These are phyloP conservation scores for Psittacula derbiana DNA, from an alignment of 2,797 vertebrate species.

Conservation along the genomic window DNA sequence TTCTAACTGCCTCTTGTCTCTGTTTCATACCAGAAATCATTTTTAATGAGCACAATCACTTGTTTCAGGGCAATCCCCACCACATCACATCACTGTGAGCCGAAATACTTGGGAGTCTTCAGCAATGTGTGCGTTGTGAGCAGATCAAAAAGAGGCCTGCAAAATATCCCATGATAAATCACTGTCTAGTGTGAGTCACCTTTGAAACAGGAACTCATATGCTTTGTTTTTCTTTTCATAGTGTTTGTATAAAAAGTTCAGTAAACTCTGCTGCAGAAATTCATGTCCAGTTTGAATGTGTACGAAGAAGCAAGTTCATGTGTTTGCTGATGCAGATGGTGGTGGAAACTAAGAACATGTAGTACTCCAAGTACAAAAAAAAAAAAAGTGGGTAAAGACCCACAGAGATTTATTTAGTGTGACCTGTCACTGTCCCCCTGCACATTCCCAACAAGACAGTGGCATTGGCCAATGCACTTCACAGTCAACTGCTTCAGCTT, in stretches of 20 bases:
- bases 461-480: background rate
- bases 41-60: slow-evolving; percentile 75
- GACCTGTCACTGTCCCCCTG: background rate
- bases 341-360: background rate
- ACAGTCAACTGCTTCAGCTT: background rate
- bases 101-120: slow-evolving; percentile 71
- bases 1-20: slow-evolving; percentile 23
- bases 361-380: background rate
- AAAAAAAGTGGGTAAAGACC: background rate
- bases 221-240: slow-evolving; percentile 53
- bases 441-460: background rate
- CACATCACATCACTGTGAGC: background rate
- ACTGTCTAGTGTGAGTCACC: slow-evolving; percentile 59
- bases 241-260: slow-evolving; percentile 51
- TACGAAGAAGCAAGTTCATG: slow-evolving; percentile 22
- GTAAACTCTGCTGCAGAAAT: slow-evolving; percentile 52
- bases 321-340: background rate
- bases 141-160: slow-evolving; percentile 62
- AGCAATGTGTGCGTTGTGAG: background rate
- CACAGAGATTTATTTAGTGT: background rate
- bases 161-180: slow-evolving; percentile 66
- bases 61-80: slow-evolving; percentile 45
- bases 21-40: slow-evolving; percentile 42
- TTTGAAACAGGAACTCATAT: slow-evolving; percentile 47
- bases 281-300: slow-evolving; percentile 19